phyloP scores from a whole-genome alignment of 92 coral and sea anemone genomes.

The Epizoanthus fatuus region DNA sequence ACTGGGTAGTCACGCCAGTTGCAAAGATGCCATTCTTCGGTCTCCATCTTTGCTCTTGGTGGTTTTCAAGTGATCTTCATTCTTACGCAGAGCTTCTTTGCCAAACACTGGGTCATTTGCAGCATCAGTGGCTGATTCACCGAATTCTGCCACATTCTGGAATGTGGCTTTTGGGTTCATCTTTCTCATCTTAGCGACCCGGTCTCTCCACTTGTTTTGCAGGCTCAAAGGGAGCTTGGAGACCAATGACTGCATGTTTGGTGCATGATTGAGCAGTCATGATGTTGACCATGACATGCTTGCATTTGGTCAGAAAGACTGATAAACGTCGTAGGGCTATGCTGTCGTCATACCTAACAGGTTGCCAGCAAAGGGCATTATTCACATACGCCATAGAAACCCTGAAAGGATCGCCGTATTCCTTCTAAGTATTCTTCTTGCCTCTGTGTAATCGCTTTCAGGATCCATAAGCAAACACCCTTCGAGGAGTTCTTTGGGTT shows the following conservation, averaged over 20 bases:
- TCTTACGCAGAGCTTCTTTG: slow-evolving; percentile 4
- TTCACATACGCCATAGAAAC: slow-evolving; percentile 67
- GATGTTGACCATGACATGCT: slow-evolving; percentile 61
- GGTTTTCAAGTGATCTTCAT: not conserved
- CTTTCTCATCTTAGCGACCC: slow-evolving; percentile 49
- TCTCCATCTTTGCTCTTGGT: not conserved
- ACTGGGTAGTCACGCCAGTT: not conserved
- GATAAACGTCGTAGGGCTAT: slow-evolving; percentile 39
- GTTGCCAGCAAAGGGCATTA: slow-evolving; percentile 58
- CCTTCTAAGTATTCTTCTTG: slow-evolving; percentile 48
- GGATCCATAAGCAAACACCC: slow-evolving; percentile 69
- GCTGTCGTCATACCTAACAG: slow-evolving; percentile 53
- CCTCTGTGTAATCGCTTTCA: slow-evolving; percentile 54
- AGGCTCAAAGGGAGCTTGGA: slow-evolving; percentile 48
- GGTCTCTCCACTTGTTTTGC: slow-evolving; percentile 71
- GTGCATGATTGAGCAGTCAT: slow-evolving; percentile 65
- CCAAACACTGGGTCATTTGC: slow-evolving; percentile 75
- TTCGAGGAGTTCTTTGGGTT: slow-evolving; percentile 72
- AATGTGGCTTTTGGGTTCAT: slow-evolving; percentile 34
- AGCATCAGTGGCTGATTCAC: slow-evolving; percentile 64
- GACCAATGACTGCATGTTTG: slow-evolving; percentile 70
- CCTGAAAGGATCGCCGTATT: slow-evolving; percentile 72
- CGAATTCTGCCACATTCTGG: slow-evolving; percentile 60
- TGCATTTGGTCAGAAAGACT: slow-evolving; percentile 59
- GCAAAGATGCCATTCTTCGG: not conserved